Percentiles rank a stretch among this genome's conserved stretches.
Conservation (phyloP, 2,113 vertebrate genomes). For the Dryoscopus gambensis region DNA sequence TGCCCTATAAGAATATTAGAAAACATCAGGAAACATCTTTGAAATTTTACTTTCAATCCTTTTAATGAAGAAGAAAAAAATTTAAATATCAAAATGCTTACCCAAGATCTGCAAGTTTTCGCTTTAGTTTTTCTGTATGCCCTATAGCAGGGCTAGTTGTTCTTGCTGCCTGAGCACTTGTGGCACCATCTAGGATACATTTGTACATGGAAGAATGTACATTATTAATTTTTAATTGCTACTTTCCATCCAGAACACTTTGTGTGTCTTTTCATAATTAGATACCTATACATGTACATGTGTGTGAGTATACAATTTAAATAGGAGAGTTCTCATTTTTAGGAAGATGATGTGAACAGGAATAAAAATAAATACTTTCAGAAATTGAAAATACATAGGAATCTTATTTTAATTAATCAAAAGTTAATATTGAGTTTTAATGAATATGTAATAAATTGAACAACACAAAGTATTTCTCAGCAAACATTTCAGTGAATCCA, state of each 20-base stretch:
- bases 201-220: constrained; percentile 53
- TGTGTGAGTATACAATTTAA: neutral
- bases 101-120: constrained; percentile 77
- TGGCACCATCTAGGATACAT: constrained; percentile 72
- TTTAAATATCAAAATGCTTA: constrained; percentile 63
- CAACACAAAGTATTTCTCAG: neutral
- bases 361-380: neutral
- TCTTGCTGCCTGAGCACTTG: constrained; percentile 67
- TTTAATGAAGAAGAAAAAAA: neutral
- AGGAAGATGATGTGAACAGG: neutral
- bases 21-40: neutral
- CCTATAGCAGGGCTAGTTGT: constrained; percentile 59
- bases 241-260: neutral
- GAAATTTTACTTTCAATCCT: neutral
- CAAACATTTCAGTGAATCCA: neutral
- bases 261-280: neutral
- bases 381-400: neutral
- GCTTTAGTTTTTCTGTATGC: constrained; percentile 77
- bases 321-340: neutral
- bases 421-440: neutral
- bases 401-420: neutral
- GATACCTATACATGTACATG: neutral
- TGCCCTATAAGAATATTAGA: constrained; percentile 65
- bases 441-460: neutral
- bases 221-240: constrained; percentile 41